Conservation (phyloP, 37 sponge, comb jelly and placozoan species). For the Spongia lamella region DNA sequence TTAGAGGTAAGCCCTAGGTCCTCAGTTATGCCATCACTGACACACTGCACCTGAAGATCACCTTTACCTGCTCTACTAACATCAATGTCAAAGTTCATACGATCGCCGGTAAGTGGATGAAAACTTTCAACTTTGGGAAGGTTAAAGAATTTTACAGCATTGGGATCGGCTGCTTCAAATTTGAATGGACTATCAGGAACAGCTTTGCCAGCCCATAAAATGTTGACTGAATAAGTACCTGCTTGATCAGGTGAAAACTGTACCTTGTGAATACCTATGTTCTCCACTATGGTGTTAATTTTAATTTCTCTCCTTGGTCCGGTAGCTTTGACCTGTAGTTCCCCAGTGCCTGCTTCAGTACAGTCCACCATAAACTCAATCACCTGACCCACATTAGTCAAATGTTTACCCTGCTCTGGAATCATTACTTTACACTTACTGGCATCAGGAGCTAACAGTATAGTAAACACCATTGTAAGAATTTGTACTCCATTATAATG, state of each 20-base stretch:
- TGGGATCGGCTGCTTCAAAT: slow-evolving; percentile 55
- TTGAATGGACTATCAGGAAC: slow-evolving; percentile 79
- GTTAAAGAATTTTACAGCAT: no score
- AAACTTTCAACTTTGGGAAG: no score
- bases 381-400: slow-evolving; percentile 11
- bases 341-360: slow-evolving; percentile 67
- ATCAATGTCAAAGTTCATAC: no score
- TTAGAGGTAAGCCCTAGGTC: no score
- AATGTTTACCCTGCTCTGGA: not conserved
- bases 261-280: slow-evolving; percentile 39
- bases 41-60: no score
- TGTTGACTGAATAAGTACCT: slow-evolving; percentile 38
- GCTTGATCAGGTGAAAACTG: slow-evolving; percentile 24
- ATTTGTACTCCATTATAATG: no score
- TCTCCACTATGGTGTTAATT: slow-evolving; percentile 32
- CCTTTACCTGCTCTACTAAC: no score
- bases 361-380: slow-evolving; percentile 71
- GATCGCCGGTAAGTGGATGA: no score
- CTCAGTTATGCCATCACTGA: no score
- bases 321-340: slow-evolving; percentile 40
- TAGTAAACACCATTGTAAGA: slow-evolving; percentile 4
- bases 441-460: slow-evolving; percentile 59
- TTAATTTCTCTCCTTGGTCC: slow-evolving; percentile 53
- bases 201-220: slow-evolving; percentile 30
- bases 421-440: slow-evolving; percentile 61